Percentiles rank a stretch among this genome's conserved stretches.
phyloP scores from a whole-genome alignment of 2,888 invertebrate species.

The Amblyjoppa fuscipennis region DNA sequence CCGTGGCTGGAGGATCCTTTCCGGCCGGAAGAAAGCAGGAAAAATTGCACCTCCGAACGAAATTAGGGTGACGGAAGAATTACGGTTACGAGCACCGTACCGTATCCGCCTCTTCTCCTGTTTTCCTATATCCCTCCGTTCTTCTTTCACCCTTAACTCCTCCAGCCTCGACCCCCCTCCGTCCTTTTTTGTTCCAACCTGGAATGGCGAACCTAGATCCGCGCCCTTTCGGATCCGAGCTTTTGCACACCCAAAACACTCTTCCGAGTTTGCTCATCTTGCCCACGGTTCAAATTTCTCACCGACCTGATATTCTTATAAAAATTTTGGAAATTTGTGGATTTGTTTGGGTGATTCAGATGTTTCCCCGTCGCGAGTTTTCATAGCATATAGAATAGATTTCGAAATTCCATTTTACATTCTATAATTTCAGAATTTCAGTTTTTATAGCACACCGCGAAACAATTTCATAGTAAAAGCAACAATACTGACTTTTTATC shows the following conservation, averaged over 20 bases:
- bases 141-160: slow-evolving; percentile 1
- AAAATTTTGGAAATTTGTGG: too few relatives aligned
- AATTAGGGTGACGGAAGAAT: slow-evolving; percentile 60
- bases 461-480: too few relatives aligned
- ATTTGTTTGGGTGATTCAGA: too few relatives aligned
- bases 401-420: too few relatives aligned
- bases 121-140: slow-evolving; percentile 13
- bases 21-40: slow-evolving; percentile 48
- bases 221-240: slow-evolving; percentile 14
- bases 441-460: too few relatives aligned
- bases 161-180: slow-evolving; percentile 71
- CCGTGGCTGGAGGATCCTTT: background rate
- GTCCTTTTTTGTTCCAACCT: slow-evolving; percentile 54
- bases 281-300: background rate
- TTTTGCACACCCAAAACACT: slow-evolving; percentile 6
- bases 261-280: background rate
- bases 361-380: too few relatives aligned
- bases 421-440: too few relatives aligned
- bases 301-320: too few relatives aligned
- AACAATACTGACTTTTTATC: too few relatives aligned
- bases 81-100: slow-evolving; percentile 48
- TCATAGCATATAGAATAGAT: too few relatives aligned
- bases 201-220: slow-evolving; percentile 1
- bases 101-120: slow-evolving; percentile 29
- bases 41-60: slow-evolving; percentile 56